These are phyloP conservation scores for Macrosiphum euphorbiae DNA, from an alignment of 2,888 invertebrate genomes.

Conservation along the genomic window DNA sequence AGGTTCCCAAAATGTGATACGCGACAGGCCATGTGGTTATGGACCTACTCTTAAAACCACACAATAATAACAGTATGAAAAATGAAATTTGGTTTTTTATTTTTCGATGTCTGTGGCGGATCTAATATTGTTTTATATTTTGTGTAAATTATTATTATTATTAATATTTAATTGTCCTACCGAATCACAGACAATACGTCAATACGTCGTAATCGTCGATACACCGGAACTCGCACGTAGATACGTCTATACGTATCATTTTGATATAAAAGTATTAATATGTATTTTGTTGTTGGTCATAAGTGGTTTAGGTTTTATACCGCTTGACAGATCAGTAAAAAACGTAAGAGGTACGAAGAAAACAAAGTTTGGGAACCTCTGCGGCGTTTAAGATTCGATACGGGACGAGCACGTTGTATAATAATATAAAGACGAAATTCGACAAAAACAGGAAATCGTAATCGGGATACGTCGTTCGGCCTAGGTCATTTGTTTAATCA, in stretches of 20 bases:
- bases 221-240: background rate
- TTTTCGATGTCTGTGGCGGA: background rate
- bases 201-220: background rate
- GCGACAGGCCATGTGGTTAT: background rate
- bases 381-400: background rate
- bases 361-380: background rate
- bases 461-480: background rate
- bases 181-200: background rate
- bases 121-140: background rate
- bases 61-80: background rate
- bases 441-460: constrained; percentile 7
- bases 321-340: background rate
- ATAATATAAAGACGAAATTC: constrained; percentile 1
- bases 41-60: background rate
- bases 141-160: background rate
- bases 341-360: background rate
- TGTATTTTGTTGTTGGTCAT: background rate
- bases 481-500: constrained; percentile 4
- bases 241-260: background rate
- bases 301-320: background rate
- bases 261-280: too few species aligned
- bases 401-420: background rate
- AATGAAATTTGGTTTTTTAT: background rate
- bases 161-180: background rate
- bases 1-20: background rate